Evolutionary conservation across 2,797 vertebrate genomes (phyloP).

Genomic region (Limosa lapponica): DNA sequence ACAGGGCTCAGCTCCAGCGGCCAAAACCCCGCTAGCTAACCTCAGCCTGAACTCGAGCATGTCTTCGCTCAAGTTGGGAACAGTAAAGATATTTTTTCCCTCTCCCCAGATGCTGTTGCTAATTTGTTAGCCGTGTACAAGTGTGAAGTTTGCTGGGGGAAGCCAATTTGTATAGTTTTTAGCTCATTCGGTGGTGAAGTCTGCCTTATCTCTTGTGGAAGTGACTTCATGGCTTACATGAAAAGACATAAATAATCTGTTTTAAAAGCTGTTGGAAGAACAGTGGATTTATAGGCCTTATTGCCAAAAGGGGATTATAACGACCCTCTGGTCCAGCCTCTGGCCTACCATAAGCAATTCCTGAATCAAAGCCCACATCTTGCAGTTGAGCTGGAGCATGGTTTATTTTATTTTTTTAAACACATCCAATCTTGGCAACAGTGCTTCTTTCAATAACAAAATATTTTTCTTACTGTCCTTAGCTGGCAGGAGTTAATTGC

Average conservation of each 20-base stretch:
- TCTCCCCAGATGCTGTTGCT: not conserved
- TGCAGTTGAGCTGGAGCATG: not conserved
- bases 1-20: not conserved
- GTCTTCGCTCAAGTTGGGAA: not conserved
- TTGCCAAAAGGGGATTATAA: slow-evolving; percentile 6
- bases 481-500: slow-evolving; percentile 64
- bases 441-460: slow-evolving; percentile 47
- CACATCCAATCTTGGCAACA: not conserved
- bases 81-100: not conserved
- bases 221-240: not conserved
- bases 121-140: not conserved
- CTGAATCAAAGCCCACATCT: slow-evolving; percentile 3
- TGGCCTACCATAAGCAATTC: not conserved
- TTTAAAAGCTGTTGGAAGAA: slow-evolving; percentile 18
- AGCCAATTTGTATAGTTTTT: not conserved
- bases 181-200: not conserved
- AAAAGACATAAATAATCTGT: not conserved
- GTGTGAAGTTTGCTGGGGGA: not conserved
- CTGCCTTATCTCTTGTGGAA: slow-evolving; percentile 25
- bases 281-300: not conserved
- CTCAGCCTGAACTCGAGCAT: not conserved
- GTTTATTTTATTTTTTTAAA: slow-evolving; percentile 16
- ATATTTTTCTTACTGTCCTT: slow-evolving; percentile 55
- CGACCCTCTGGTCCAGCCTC: not conserved
- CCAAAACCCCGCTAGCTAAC: not conserved